Evolutionary conservation across 2,113 vertebrate species (phyloP).

Genomic region (Scartelaos histophorus): DNA sequence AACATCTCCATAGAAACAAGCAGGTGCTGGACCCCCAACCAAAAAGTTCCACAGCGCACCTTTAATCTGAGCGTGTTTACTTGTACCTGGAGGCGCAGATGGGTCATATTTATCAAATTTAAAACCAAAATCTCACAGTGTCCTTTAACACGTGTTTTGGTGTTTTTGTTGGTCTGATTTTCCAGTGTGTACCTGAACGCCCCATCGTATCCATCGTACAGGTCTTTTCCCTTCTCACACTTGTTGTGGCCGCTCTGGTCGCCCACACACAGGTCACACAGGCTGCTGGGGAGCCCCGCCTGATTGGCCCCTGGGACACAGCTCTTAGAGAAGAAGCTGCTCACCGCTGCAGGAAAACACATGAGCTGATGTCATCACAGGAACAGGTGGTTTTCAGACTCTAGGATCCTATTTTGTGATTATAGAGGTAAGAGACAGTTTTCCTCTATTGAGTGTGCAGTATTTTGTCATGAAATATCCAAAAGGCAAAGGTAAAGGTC

Average conservation of each 20-base stretch:
- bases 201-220: constrained; percentile 84
- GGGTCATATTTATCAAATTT: too few relatives aligned
- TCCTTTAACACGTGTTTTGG: not conserved
- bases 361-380: not conserved
- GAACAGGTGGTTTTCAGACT: too few relatives aligned
- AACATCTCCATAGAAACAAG: too few relatives aligned
- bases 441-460: too few relatives aligned
- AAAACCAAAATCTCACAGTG: not conserved
- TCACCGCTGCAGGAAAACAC: constrained; percentile 78
- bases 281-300: constrained; percentile 76
- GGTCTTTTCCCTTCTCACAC: constrained; percentile 85
- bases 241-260: constrained; percentile 78
- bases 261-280: constrained; percentile 86
- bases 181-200: constrained; percentile 81
- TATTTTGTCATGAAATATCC: too few relatives aligned
- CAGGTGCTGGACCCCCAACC: too few relatives aligned
- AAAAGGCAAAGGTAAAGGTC: too few relatives aligned
- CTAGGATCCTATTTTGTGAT: too few relatives aligned
- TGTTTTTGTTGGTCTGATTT: not conserved
- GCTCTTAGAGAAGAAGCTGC: constrained; percentile 86
- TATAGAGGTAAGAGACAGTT: too few relatives aligned
- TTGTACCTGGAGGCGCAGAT: constrained; percentile 46
- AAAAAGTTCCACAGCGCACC: too few relatives aligned
- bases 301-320: constrained; percentile 86
- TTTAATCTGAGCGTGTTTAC: constrained; percentile 20